A percentile compares a stretch with the other conserved stretches of the same genome.
These are phyloP conservation scores for Borostomias antarcticus DNA, from an alignment of 2,797 vertebrate genomes.

Conservation along the genomic window DNA sequence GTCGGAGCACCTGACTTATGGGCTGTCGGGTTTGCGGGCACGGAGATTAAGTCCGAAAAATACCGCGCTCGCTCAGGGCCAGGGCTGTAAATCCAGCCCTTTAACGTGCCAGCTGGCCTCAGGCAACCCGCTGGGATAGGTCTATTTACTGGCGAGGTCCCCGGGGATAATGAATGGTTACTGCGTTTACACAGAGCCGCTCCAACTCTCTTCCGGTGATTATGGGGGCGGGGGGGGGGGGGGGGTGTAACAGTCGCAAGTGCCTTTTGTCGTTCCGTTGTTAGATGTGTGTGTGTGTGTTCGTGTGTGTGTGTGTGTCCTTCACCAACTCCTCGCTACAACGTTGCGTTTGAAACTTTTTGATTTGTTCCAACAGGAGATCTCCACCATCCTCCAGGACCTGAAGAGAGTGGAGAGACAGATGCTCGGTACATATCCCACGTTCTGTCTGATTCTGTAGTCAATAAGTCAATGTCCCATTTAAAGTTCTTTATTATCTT, in stretches of 20 bases:
- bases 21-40: conserved; percentile 21
- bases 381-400: conserved; percentile 92
- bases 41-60: conserved; percentile 27
- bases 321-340: background rate
- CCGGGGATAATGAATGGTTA: conserved; percentile 45
- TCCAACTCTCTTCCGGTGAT: conserved; percentile 40
- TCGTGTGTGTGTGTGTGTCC: conserved; percentile 8
- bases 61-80: conserved; percentile 20
- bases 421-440: conserved; percentile 81
- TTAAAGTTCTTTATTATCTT: too few relatives aligned
- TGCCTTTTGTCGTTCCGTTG: conserved; percentile 36
- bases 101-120: conserved; percentile 40
- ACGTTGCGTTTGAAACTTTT: background rate
- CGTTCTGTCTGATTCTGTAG: too few relatives aligned
- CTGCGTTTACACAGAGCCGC: background rate
- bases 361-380: conserved; percentile 78
- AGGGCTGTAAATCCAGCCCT: conserved; percentile 46
- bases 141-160: conserved; percentile 23
- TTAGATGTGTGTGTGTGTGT: background rate
- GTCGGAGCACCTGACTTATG: conserved; percentile 23
- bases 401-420: conserved; percentile 92
- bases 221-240: background rate
- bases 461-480: too few relatives aligned
- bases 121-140: conserved; percentile 36
- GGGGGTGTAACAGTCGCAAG: conserved; percentile 17